These are phyloP conservation scores for Scyliorhinus canicula DNA, from an alignment of 2,797 vertebrate genomes.

Conservation along the genomic window DNA sequence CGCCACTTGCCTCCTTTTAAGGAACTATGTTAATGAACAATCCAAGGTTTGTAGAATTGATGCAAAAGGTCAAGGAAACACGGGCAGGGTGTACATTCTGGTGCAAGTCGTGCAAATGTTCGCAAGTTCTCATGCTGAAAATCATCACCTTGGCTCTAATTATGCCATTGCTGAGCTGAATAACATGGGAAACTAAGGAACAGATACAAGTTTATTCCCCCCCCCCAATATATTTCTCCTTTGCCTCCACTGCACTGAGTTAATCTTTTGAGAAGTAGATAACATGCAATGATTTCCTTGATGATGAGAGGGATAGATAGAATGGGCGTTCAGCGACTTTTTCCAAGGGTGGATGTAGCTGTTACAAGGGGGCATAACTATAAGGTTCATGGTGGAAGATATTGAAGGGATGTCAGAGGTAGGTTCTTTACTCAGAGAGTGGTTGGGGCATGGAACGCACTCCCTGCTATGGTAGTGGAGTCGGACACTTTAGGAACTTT, in stretches of 20 bases:
- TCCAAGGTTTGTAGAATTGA: not conserved
- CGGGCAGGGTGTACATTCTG: too few relatives aligned
- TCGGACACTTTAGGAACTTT: too few relatives aligned
- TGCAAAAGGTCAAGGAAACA: not conserved
- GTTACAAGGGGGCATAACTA: too few relatives aligned
- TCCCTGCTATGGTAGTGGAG: too few relatives aligned
- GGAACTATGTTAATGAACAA: not conserved
- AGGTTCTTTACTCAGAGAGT: too few relatives aligned
- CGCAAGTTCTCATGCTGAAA: not conserved
- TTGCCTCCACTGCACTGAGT: not conserved
- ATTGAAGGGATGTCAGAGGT: too few relatives aligned
- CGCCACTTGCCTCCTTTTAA: too few relatives aligned
- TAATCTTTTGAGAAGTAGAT: not conserved
- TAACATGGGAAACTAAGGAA: not conserved
- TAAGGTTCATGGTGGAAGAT: too few relatives aligned
- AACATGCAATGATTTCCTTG: not conserved
- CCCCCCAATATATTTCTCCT: not conserved
- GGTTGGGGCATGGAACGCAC: too few relatives aligned
- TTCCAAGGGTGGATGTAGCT: too few relatives aligned
- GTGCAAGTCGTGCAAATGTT: not conserved
- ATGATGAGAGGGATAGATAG: too few relatives aligned
- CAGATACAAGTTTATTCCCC: not conserved
- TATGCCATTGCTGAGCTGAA: not conserved
- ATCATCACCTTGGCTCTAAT: not conserved
- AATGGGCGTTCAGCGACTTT: too few relatives aligned